A percentile compares a stretch with the other conserved stretches of the same genome.
phyloP scores from a whole-genome alignment of 2,888 invertebrate genomes.

The Mesoligia furuncula region DNA sequence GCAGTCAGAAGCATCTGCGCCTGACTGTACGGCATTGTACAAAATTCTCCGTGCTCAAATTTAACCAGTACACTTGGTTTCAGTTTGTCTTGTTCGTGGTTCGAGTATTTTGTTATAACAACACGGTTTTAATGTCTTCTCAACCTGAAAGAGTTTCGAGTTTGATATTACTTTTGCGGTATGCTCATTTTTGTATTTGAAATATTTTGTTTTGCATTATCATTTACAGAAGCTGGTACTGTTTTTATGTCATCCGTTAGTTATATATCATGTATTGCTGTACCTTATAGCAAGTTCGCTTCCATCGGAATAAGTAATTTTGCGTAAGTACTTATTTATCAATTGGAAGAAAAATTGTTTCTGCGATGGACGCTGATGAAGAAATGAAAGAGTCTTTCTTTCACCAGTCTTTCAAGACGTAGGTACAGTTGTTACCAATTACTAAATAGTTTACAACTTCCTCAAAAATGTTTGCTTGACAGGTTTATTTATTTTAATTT shows the following conservation, averaged over 20 bases:
- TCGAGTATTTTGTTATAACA: constrained; percentile 43
- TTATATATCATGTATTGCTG: neutral
- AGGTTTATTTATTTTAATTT: no score
- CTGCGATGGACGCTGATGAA: neutral
- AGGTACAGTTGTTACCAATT: neutral
- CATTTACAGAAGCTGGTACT: neutral
- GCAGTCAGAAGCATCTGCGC: constrained; percentile 9
- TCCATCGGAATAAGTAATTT: no score
- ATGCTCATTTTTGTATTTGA: constrained; percentile 1
- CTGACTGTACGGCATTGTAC: constrained; percentile 52
- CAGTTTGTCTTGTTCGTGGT: constrained; percentile 44
- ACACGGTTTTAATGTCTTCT: constrained; percentile 49
- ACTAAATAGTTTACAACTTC: neutral
- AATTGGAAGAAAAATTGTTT: neutral
- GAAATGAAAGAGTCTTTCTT: neutral
- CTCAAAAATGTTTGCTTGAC: no score
- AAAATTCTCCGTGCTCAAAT: constrained; percentile 54
- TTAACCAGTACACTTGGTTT: constrained; percentile 42
- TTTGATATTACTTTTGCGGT: constrained; percentile 24
- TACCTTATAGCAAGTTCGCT: neutral
- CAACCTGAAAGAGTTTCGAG: constrained; percentile 31
- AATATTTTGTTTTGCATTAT: constrained; percentile 5
- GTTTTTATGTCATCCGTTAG: neutral
- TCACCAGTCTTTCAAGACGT: neutral
- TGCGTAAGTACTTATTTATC: neutral